Evolutionary conservation across 2,888 invertebrate genomes (phyloP), one percentile per base, ranked within the genome.

Genomic region (Calameuta filiformis): DNA sequence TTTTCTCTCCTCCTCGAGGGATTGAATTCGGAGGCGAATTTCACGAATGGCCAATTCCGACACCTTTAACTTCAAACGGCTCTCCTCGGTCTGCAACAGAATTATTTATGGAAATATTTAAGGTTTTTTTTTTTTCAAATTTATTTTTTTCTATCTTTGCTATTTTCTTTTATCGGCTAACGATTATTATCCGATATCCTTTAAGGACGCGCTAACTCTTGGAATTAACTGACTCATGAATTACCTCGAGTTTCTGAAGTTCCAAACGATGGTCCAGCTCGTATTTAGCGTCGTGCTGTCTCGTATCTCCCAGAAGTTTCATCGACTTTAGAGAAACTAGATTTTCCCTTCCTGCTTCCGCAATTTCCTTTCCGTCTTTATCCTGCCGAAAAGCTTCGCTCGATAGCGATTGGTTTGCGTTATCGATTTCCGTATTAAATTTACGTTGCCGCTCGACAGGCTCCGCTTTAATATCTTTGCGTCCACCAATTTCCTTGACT

Each of bases 41-140:
- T 86, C 86, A 75, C 85, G 85, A 35, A 86, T 77, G 69, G 86
- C 79, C 85, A 83, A 84, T 76, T 86, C 85, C 1, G 85, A 86
- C 34, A 85, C 83, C 74, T 87, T 85, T 71, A 86, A 80, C 75
- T 84, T 86, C 73, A 86, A 74, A 2, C 82, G 82, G 69, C 83
- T 85, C 79, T 86, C 86, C 75, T 86, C 84, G 33, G 82, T 80
- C 86, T 86, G 79, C 34, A 35, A 69, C 11, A 56, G 15, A 75
- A 68, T 71, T 73, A n/a, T 56, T 23, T 6, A 56, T 1, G 56
- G 23, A 23, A 56, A 1, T 2, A 23, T 56, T 56, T 23, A 23
- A 2, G 23, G 23, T 23, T 23, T 23, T 9, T 9, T 3, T 37
- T 37, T 37, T 12, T n/a, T n/a, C n/a, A n/a, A 12, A 3, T 37